Conservation (phyloP, 2,888 invertebrate species). For the Drosophila longiperda region DNA sequence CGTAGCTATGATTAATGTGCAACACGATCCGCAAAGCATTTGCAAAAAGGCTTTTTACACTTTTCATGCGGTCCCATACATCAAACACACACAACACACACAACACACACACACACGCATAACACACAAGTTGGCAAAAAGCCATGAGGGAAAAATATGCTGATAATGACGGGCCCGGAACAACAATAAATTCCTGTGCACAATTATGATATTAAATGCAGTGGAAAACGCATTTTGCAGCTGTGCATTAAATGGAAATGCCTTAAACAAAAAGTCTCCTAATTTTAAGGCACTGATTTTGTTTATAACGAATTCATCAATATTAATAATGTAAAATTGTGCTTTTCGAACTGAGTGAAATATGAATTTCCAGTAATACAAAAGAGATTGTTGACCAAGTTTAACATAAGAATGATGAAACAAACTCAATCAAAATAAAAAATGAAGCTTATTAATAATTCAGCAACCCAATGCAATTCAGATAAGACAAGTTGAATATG, state of each 20-base stretch:
- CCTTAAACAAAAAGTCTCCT: background rate
- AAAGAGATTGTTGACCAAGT: background rate
- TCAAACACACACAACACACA: slow-evolving; percentile 5
- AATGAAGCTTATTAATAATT: background rate
- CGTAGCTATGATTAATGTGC: slow-evolving; percentile 60
- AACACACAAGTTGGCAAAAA: background rate
- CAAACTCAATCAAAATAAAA: background rate
- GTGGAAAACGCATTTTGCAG: slow-evolving; percentile 54
- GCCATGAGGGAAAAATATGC: background rate
- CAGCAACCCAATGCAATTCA: background rate
- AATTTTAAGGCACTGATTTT: background rate
- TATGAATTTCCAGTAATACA: background rate
- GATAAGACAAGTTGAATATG: background rate
- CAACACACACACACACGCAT: slow-evolving; percentile 8
- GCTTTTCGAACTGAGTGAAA: background rate
- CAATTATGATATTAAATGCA: slow-evolving; percentile 64
- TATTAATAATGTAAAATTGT: too few relatives aligned
- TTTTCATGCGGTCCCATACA: slow-evolving; percentile 38
- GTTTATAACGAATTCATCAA: background rate
- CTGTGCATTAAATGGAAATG: slow-evolving; percentile 36
- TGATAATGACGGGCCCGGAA: slow-evolving; percentile 3
- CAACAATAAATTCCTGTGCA: slow-evolving; percentile 18
- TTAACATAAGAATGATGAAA: background rate
- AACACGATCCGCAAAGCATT: slow-evolving; percentile 30
- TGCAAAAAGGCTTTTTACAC: slow-evolving; percentile 40